Conservation (phyloP, 2,888 invertebrate genomes). For the Sipha maydis region DNA sequence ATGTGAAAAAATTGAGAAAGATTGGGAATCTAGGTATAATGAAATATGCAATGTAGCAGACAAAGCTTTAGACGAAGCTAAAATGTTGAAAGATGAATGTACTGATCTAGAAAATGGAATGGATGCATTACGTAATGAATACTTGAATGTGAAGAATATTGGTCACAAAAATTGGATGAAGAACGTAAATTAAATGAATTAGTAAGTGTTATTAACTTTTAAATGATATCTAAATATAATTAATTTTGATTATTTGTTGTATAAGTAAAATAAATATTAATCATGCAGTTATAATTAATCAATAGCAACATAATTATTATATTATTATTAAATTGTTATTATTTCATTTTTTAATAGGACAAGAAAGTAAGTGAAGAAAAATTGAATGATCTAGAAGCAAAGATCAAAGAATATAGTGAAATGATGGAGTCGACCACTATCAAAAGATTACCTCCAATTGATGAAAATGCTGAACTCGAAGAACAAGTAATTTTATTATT, state of each 20-base stretch:
- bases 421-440: slow-evolving; percentile 72
- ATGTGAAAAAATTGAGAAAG: slow-evolving; percentile 31
- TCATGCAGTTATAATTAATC: too few relatives aligned
- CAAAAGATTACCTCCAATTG: slow-evolving; percentile 77
- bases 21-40: slow-evolving; percentile 49
- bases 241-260: not conserved
- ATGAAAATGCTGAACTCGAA: slow-evolving; percentile 78
- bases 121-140: slow-evolving; percentile 80
- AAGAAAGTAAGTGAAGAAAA: slow-evolving; percentile 81
- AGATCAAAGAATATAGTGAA: slow-evolving; percentile 84
- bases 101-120: slow-evolving; percentile 79
- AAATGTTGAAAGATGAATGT: slow-evolving; percentile 66
- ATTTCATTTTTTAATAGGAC: slow-evolving; percentile 70
- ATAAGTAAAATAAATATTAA: too few relatives aligned
- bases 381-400: slow-evolving; percentile 77
- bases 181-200: slow-evolving; percentile 78
- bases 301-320: too few relatives aligned
- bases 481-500: slow-evolving; percentile 68
- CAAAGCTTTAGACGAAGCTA: slow-evolving; percentile 58
- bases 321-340: not conserved
- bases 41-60: slow-evolving; percentile 40
- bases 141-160: slow-evolving; percentile 88
- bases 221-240: not conserved
- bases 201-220: slow-evolving; percentile 55
- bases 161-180: slow-evolving; percentile 81